Percentiles rank a stretch among this genome's conserved stretches.
These are phyloP conservation scores for Arion vulgaris DNA, from an alignment of 1,140 invertebrate genomes.

Conservation along the genomic window DNA sequence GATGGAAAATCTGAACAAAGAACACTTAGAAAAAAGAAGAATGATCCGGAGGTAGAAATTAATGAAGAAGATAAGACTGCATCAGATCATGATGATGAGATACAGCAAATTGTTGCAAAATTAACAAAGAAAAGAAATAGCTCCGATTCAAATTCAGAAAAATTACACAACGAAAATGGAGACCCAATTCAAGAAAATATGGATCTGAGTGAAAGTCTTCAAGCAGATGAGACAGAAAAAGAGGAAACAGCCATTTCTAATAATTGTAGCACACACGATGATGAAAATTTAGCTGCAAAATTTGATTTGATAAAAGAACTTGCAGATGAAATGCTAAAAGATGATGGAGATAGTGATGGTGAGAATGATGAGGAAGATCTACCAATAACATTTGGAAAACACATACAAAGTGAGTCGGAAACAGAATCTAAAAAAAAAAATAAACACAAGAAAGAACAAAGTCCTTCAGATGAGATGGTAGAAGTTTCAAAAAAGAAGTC, in stretches of 20 bases:
- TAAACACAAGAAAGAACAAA: background rate
- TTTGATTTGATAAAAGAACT: slow-evolving; percentile 64
- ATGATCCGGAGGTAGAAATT: background rate
- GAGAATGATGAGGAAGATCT: background rate
- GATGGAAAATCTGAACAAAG: background rate
- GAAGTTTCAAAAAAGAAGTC: background rate
- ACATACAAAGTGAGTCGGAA: background rate
- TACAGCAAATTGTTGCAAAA: background rate
- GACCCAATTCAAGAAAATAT: background rate
- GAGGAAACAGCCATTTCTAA: background rate
- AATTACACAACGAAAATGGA: background rate
- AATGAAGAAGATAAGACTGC: background rate
- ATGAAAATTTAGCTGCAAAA: slow-evolving; percentile 57
- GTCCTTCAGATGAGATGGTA: background rate
- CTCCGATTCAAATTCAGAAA: background rate
- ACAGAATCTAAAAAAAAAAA: background rate
- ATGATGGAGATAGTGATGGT: background rate
- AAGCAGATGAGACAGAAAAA: background rate
- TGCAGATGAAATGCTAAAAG: slow-evolving; percentile 67
- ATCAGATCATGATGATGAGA: background rate
- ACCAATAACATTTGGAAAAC: background rate
- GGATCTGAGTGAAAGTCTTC: too few relatives aligned
- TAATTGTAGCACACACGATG: background rate
- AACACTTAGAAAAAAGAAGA: background rate
- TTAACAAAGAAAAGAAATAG: background rate